These are phyloP conservation scores for Podilymbus podiceps DNA, from an alignment of 2,113 vertebrate species.

Conservation along the genomic window DNA sequence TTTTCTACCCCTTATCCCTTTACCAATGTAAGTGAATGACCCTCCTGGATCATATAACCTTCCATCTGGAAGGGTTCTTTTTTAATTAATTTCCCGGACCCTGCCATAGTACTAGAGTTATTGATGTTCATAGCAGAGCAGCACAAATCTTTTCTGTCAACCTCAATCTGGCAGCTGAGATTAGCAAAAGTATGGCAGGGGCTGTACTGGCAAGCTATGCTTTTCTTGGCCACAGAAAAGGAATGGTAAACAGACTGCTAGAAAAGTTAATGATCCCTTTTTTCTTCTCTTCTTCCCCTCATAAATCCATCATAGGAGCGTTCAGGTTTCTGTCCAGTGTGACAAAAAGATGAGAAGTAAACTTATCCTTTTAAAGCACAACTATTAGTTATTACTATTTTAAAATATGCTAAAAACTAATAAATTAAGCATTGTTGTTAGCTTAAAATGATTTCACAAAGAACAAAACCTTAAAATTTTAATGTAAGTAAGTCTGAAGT, in stretches of 20 bases:
- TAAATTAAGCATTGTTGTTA: not conserved
- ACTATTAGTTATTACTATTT: not conserved
- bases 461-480: not conserved
- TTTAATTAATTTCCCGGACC: not conserved
- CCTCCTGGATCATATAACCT: not conserved
- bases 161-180: not conserved
- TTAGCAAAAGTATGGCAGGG: not conserved
- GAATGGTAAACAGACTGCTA: not conserved
- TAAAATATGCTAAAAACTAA: not conserved
- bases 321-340: not conserved
- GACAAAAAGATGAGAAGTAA: not conserved
- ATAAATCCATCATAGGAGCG: not conserved
- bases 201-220: not conserved
- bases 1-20: not conserved
- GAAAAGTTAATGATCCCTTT: not conserved
- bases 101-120: not conserved
- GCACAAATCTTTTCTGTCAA: not conserved
- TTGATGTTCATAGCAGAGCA: not conserved
- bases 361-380: not conserved
- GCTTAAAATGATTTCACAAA: not conserved
- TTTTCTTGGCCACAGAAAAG: not conserved
- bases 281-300: not conserved
- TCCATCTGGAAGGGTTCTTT: not conserved
- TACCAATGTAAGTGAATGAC: not conserved
- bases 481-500: not conserved